Evolutionary conservation across 2,797 vertebrate species (phyloP), one percentile per base, ranked within the genome.

Genomic region (Microctenopoma lineatum): DNA sequence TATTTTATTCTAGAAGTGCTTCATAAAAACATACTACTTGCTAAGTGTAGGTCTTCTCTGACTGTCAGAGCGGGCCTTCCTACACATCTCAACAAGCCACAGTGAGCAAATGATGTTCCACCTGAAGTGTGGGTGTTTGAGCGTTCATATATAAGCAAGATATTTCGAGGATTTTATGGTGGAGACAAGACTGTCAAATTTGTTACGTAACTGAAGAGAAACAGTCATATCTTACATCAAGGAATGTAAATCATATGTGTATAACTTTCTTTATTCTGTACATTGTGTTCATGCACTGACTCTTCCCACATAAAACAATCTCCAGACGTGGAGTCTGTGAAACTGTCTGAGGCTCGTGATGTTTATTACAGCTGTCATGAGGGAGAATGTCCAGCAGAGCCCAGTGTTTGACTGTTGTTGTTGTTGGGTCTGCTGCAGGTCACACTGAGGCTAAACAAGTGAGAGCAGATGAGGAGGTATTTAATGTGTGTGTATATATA

Each of bases 381-480:
- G 81, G 61, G 50, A 67, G 57, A 73, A 9, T 62, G 84, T 87
- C 92, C 92, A 92, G 82, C 85, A 91, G 92, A 87, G 92, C 86
- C 90, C 91, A 89, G 90, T 90, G 83, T 92, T 91, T 84, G 75
- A 83, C 90, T 80, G 79, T 38, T 65, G 45, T 21, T 21, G 21
- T 21, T 21, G 21, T 39, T 60, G 44, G 70, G 53, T 32, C 26
- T 61, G 66, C 64, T 75, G 32, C 58, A 69, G 84, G 81, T 86
- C 83, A 86, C 42, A 52, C 45, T 53, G 66, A 79, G 75, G 69
- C 72, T 73, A 58, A 27, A 68, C 12, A 63, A 67, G 58, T 36
- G 47, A 38, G 44, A 59, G 51, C n/a, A 21, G 7, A n/a, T 26
- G 46, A 62, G 32, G 36, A 34, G 21, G 45, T 46, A 25, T 32